These are phyloP conservation scores for Leptocoma aspasia DNA, from an alignment of 2,113 vertebrate species.

Conservation along the genomic window DNA sequence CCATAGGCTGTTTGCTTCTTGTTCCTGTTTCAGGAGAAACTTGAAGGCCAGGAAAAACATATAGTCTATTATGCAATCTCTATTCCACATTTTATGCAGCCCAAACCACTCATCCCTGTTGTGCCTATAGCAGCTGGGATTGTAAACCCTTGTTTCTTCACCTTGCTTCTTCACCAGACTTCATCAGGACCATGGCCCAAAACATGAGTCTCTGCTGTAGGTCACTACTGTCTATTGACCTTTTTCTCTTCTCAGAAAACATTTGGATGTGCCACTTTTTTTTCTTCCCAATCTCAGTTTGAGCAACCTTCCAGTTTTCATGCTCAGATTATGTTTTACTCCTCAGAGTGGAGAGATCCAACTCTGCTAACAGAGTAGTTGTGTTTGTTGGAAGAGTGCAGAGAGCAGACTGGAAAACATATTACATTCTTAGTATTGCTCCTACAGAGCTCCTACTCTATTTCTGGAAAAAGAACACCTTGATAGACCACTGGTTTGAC, in stretches of 20 bases:
- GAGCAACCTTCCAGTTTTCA: neutral
- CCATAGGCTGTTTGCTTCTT: neutral
- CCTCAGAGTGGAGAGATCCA: neutral
- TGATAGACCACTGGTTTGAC: neutral
- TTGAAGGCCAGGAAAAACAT: neutral
- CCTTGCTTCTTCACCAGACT: neutral
- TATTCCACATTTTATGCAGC: neutral
- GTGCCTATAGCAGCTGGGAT: neutral
- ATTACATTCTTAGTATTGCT: neutral
- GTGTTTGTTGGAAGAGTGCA: neutral
- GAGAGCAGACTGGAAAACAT: neutral
- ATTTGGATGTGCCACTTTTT: neutral
- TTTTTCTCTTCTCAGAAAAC: neutral
- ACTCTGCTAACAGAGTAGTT: neutral
- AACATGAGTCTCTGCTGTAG: neutral
- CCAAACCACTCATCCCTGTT: neutral
- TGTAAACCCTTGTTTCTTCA: neutral
- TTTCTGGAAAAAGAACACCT: neutral
- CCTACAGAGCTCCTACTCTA: neutral
- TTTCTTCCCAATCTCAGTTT: neutral
- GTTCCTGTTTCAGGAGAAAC: neutral
- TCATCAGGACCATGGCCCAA: neutral
- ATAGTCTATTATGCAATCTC: neutral
- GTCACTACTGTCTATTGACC: neutral
- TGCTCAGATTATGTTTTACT: neutral